Evolutionary conservation across 2,888 invertebrate species (phyloP), one percentile per base, ranked within the genome.

Genomic region (Pseudanteris insignis): DNA sequence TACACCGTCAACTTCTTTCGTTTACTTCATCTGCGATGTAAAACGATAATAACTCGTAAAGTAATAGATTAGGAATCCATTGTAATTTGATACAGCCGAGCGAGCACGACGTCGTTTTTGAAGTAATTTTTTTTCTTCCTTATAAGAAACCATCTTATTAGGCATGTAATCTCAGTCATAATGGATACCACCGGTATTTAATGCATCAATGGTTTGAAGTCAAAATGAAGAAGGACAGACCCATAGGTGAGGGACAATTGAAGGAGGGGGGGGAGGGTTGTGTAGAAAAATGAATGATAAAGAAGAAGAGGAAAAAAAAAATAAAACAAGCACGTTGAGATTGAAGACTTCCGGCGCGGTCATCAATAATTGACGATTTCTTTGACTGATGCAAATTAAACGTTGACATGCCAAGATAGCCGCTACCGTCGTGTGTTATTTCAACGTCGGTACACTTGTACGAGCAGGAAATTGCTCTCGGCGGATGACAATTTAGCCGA

Each of bases 391-490:
- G 41, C 48, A 43, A 61, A 61, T 61, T 50, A 61, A 61, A 55
- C 48, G 50, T 41, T 50, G 51, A 62, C 62, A 46, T 30, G 50
- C 61, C 44, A 57, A 46, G 50, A 55, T 41, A 3, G n/a, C 59
- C 25, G 38, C 37, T 29, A 24, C 25, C 34, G 15, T n/a, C 41
- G 25, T 15, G 5, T 36, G 30, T 41, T 36, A 40, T 53, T n/a
- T 53, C 60, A 13, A 44, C 32, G 37, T 12, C 26, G 37, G 44
- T 30, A 26, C 26, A 24, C 18, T 18, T 30, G 13, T 37, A 32
- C 47, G 37, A 60, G 28, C 61, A n/a, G 61, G 61, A 61, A 61
- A 50, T 61, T 50, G 55, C 50, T 48, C 46, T 37, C 40, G 55
- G 46, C 46, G 50, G 36, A 40, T 50, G 61, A 55, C 61, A 61